Percentiles rank a stretch among this genome's conserved stretches.
These are phyloP conservation scores for Clarias magur DNA, from an alignment of 2,113 vertebrate species.

Conservation along the genomic window DNA sequence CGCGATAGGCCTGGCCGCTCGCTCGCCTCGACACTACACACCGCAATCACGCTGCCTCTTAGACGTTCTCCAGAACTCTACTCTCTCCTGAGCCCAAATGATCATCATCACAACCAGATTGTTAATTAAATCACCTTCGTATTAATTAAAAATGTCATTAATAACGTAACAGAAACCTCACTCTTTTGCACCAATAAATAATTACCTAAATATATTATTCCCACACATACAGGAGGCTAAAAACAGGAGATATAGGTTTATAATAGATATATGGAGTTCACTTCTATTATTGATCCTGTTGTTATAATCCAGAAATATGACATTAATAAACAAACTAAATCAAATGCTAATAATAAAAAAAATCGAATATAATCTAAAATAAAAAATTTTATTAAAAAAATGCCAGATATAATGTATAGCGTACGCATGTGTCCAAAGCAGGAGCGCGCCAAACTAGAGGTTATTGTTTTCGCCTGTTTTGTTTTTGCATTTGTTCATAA, in stretches of 20 bases:
- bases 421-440: neutral
- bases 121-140: too few relatives aligned
- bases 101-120: neutral
- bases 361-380: too few relatives aligned
- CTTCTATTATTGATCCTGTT: too few relatives aligned
- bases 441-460: neutral
- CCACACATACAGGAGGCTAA: neutral
- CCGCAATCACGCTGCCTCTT: constrained; percentile 44
- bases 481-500: neutral
- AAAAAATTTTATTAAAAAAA: too few relatives aligned
- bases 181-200: neutral
- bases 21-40: neutral
- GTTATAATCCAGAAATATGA: neutral
- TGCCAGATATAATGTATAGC: neutral
- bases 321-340: too few relatives aligned
- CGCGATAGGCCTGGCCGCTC: constrained; percentile 2
- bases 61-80: constrained; percentile 22
- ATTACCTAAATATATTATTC: neutral
- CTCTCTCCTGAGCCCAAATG: neutral
- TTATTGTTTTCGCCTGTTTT: neutral
- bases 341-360: too few relatives aligned
- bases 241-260: neutral
- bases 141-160: neutral
- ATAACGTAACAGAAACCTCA: neutral
- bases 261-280: neutral